Evolutionary conservation across 1,140 invertebrate species (phyloP).

Genomic region (Babylonia areolata): DNA sequence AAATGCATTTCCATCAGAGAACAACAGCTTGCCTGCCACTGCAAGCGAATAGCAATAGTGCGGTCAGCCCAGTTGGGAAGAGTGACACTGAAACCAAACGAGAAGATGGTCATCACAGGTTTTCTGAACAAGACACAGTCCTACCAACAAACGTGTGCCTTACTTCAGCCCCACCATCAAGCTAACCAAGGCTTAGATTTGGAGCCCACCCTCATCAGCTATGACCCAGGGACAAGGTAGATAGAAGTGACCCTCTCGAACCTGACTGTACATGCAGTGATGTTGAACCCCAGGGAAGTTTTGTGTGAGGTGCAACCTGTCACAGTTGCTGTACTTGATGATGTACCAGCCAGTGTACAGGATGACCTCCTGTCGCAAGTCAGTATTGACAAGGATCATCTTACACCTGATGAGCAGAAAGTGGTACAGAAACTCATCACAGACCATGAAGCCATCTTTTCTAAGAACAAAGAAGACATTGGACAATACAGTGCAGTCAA

Average conservation of each 20-base stretch:
- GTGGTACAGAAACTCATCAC: neutral
- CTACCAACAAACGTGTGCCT: constrained; percentile 42
- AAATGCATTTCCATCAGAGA: too few species aligned
- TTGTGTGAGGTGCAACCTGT: constrained; percentile 33
- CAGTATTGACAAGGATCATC: neutral
- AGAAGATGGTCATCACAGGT: too few species aligned
- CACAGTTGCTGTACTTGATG: too few species aligned
- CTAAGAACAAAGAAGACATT: constrained; percentile 19
- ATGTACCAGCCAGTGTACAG: neutral
- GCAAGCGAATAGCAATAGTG: constrained; percentile 43
- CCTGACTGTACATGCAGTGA: constrained; percentile 1
- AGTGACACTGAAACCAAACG: too few species aligned
- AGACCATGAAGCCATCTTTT: neutral
- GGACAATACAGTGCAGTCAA: neutral
- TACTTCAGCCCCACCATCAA: neutral
- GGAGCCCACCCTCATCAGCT: constrained; percentile 14
- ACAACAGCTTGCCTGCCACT: too few species aligned
- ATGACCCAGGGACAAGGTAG: neutral
- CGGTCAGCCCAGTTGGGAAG: constrained; percentile 38
- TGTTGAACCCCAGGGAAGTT: neutral
- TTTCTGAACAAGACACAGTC: too few species aligned
- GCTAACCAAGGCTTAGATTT: constrained; percentile 16
- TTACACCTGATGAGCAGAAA: neutral
- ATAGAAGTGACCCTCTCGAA: constrained; percentile 13
- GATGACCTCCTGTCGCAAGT: neutral